A percentile compares a stretch with the other conserved stretches of the same genome.
Evolutionary conservation across 2,888 invertebrate species (phyloP).

Genomic region (Hyppa rectilinea): DNA sequence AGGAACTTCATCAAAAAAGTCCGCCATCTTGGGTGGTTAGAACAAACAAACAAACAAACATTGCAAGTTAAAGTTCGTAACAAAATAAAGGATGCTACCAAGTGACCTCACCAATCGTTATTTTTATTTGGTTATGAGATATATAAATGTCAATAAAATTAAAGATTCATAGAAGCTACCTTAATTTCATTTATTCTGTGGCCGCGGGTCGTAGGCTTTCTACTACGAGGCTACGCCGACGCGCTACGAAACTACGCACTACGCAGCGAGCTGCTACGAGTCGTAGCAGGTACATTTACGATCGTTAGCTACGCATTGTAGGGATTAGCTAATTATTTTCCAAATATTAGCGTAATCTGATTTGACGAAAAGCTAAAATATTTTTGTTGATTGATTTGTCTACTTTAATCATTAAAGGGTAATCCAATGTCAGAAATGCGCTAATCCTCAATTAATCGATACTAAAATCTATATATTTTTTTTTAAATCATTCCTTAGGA

Average conservation of each 20-base stretch:
- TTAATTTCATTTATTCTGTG: not conserved
- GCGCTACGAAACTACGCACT: slow-evolving; percentile 32
- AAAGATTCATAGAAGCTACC: not conserved
- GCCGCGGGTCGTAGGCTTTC: slow-evolving; percentile 29
- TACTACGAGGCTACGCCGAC: slow-evolving; percentile 16
- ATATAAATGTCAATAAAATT: not conserved
- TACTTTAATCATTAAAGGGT: too few species aligned
- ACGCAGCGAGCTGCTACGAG: slow-evolving; percentile 6
- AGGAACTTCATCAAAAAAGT: too few species aligned
- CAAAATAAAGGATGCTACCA: not conserved
- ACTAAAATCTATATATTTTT: too few species aligned
- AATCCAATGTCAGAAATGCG: too few species aligned
- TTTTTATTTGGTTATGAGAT: not conserved
- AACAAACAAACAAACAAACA: too few species aligned
- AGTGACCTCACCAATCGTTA: not conserved
- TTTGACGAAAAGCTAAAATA: not conserved
- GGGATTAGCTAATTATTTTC: not conserved
- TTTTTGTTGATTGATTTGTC: too few species aligned
- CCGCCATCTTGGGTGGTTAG: too few species aligned
- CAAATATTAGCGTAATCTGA: not conserved
- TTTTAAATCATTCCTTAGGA: too few species aligned
- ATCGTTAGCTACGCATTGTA: not conserved
- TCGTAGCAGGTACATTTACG: not conserved
- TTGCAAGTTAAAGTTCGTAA: too few species aligned
- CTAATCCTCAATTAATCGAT: too few species aligned